Percentiles rank a stretch among this genome's conserved stretches.
phyloP scores from a whole-genome alignment of 2,113 vertebrate species.

The Rhizomys pruinosus region DNA sequence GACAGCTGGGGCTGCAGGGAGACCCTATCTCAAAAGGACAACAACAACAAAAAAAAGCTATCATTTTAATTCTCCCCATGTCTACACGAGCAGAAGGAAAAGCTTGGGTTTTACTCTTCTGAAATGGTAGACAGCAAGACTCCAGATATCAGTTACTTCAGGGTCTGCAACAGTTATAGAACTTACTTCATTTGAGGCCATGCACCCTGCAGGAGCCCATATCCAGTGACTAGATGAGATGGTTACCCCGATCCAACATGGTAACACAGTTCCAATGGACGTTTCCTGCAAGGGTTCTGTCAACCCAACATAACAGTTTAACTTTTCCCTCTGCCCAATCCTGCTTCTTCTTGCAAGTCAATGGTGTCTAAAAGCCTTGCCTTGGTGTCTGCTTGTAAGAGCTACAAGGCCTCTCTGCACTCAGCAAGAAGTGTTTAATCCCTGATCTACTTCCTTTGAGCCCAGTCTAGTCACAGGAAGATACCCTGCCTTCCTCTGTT shows the following conservation, averaged over 20 bases:
- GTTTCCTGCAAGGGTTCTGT: neutral
- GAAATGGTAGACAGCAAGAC: too few species aligned
- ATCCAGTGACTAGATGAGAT: neutral
- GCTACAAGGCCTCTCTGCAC: neutral
- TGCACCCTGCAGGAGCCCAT: neutral
- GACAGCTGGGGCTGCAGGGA: too few species aligned
- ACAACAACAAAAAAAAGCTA: too few species aligned
- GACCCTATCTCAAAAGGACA: too few species aligned
- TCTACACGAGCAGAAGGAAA: neutral
- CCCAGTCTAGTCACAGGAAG: neutral
- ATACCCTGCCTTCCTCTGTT: neutral
- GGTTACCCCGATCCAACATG: neutral
- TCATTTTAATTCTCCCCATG: neutral
- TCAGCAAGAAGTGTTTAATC: neutral
- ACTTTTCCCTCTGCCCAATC: neutral
- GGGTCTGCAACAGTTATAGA: neutral
- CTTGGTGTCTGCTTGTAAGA: neutral
- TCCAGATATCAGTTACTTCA: neutral
- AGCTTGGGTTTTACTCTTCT: neutral
- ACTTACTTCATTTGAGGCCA: neutral
- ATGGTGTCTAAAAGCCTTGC: neutral
- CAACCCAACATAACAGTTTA: neutral
- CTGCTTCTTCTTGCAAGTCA: neutral
- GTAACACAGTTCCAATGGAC: neutral
- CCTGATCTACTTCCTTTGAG: neutral